Evolutionary conservation across 1,140 invertebrate species (phyloP).

Genomic region (Andricus grossulariae): DNA sequence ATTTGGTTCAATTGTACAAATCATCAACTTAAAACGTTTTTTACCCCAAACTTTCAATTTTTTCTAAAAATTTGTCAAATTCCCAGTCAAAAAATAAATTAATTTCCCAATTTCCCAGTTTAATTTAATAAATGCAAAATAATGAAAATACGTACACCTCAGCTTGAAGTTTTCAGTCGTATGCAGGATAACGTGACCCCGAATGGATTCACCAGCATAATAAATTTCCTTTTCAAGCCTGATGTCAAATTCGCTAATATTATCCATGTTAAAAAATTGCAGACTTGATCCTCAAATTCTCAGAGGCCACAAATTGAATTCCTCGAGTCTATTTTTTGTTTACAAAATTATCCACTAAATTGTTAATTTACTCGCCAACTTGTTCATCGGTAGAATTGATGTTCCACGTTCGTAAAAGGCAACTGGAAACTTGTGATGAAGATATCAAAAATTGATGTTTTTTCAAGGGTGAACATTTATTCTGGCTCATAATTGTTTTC

Average conservation of each 20-base stretch:
- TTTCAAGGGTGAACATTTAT: not conserved
- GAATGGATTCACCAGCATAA: constrained; percentile 85
- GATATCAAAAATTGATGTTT: not conserved
- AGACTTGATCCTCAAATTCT: constrained; percentile 2
- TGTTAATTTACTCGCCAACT: not conserved
- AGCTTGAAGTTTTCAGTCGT: constrained; percentile 87
- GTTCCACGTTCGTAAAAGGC: not conserved
- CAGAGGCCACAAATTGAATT: not conserved
- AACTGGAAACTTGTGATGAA: not conserved
- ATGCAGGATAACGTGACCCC: constrained; percentile 83
- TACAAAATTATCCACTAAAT: constrained; percentile 7
- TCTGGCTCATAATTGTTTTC: not conserved
- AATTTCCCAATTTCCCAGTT: not conserved
- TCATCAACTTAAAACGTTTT: too few relatives aligned
- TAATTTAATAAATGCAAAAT: not conserved
- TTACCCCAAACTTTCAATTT: too few relatives aligned
- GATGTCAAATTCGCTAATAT: constrained; percentile 87
- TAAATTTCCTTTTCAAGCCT: constrained; percentile 86
- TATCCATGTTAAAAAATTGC: constrained; percentile 79
- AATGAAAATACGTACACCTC: constrained; percentile 78
- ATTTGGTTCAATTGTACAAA: too few relatives aligned
- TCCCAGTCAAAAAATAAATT: too few relatives aligned
- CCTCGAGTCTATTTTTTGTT: not conserved
- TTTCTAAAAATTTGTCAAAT: too few relatives aligned
- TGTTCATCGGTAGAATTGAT: not conserved